Evolutionary conservation across 2,797 vertebrate species (phyloP).

Genomic region (Eulemur mongoz): DNA sequence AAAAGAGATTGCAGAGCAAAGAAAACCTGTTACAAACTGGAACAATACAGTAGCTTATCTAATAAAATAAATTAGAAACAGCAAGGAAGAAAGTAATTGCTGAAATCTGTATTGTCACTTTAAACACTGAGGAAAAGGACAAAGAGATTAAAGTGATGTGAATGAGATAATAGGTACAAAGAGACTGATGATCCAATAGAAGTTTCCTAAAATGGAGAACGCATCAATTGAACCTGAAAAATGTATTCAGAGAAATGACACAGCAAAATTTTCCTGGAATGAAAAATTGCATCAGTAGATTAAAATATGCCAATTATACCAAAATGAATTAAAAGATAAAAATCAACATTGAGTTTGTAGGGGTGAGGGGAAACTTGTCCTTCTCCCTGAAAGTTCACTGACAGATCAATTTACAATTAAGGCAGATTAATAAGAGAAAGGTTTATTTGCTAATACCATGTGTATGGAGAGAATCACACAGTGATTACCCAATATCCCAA

Average conservation of each 20-base stretch:
- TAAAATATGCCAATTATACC: slow-evolving; percentile 10
- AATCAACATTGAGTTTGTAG: not conserved
- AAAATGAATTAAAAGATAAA: slow-evolving; percentile 65
- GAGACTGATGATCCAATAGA: not conserved
- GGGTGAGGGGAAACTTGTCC: too few relatives aligned
- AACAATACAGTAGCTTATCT: not conserved
- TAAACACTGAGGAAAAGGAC: not conserved
- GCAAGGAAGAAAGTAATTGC: not conserved
- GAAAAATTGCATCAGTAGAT: slow-evolving; percentile 5
- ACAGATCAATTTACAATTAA: too few relatives aligned
- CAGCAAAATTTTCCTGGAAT: slow-evolving; percentile 15
- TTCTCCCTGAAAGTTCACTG: too few relatives aligned
- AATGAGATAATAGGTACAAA: not conserved
- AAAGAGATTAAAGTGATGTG: not conserved
- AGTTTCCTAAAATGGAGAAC: not conserved
- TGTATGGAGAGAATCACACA: too few relatives aligned
- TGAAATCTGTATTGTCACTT: not conserved
- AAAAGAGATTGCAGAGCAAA: not conserved
- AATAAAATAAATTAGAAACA: slow-evolving; percentile 4
- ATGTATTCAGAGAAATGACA: slow-evolving; percentile 47
- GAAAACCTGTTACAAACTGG: not conserved
- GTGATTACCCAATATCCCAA: too few relatives aligned
- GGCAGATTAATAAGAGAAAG: too few relatives aligned
- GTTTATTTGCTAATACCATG: too few relatives aligned
- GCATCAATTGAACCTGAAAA: not conserved